Percentiles rank a stretch among this genome's conserved stretches.
Conservation (phyloP, 2,113 vertebrate genomes). For the Arothron firmamentum region DNA sequence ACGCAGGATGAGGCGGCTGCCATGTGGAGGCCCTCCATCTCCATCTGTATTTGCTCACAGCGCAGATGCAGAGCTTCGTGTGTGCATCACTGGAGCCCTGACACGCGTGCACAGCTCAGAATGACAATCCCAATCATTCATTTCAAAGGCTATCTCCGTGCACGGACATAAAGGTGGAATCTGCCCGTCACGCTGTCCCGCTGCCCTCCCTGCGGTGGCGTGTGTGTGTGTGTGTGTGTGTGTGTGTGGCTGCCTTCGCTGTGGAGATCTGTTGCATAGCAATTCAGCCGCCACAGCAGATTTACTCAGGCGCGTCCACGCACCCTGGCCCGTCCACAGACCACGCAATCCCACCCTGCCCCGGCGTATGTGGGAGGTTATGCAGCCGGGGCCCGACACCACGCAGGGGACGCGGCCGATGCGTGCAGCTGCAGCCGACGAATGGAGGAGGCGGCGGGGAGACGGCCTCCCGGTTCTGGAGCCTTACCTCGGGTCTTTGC, state of each 20-base stretch:
- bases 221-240: background rate
- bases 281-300: slow-evolving; percentile 55
- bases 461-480: slow-evolving; percentile 23
- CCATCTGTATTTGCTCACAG: too few species aligned
- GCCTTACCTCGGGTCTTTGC: slow-evolving; percentile 66
- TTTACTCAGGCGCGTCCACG: slow-evolving; percentile 63
- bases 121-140: too few species aligned
- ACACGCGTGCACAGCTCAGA: too few species aligned
- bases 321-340: slow-evolving; percentile 53
- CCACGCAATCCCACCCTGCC: slow-evolving; percentile 40
- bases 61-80: too few species aligned
- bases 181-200: background rate
- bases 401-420: slow-evolving; percentile 4
- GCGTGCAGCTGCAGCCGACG: slow-evolving; percentile 6
- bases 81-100: too few species aligned
- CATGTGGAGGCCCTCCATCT: slow-evolving; percentile 2
- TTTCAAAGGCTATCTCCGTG: too few species aligned
- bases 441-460: background rate
- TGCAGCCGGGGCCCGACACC: slow-evolving; percentile 13
- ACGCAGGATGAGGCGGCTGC: slow-evolving; percentile 22
- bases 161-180: too few species aligned
- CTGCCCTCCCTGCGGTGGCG: slow-evolving; percentile 18
- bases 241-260: background rate
- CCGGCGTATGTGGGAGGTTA: slow-evolving; percentile 11
- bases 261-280: slow-evolving; percentile 46